phyloP scores from a whole-genome alignment of 2,797 vertebrate species.

The Pitangus sulphuratus region DNA sequence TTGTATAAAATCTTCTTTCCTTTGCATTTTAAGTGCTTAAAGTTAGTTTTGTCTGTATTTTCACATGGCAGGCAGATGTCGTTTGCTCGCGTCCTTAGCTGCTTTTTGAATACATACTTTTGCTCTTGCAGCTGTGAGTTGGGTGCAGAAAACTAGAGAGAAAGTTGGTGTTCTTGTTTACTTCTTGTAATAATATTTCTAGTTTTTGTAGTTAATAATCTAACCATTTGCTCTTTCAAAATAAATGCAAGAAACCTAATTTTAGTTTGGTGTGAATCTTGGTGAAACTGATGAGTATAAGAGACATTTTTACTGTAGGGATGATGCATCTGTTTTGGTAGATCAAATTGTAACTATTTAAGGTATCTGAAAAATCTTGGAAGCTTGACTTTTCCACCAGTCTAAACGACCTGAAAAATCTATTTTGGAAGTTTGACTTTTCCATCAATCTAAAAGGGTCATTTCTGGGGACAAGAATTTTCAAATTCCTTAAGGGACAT shows the following conservation, averaged over 20 bases:
- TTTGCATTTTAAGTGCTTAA: neutral
- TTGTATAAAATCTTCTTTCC: neutral
- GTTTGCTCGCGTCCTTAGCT: neutral
- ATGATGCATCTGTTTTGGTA: neutral
- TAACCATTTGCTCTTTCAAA: neutral
- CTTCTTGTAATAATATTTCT: neutral
- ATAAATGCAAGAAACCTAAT: neutral
- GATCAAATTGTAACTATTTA: neutral
- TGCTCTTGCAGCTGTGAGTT: neutral
- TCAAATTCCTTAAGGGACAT: neutral
- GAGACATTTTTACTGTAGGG: neutral
- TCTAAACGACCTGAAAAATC: neutral
- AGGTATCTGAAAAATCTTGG: neutral
- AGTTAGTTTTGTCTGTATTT: neutral
- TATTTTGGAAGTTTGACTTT: neutral
- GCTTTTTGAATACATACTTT: neutral
- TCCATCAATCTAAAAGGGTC: neutral
- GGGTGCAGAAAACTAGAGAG: neutral
- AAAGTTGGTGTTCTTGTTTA: neutral
- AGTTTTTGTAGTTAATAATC: neutral
- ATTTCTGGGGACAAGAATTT: neutral
- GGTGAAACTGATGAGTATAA: neutral
- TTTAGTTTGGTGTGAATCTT: neutral
- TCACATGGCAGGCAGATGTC: neutral
- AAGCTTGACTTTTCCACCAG: neutral